A percentile compares a stretch with the other conserved stretches of the same genome.
Evolutionary conservation across 2,113 vertebrate species (phyloP).

Genomic region (Philantomba maxwellii): DNA sequence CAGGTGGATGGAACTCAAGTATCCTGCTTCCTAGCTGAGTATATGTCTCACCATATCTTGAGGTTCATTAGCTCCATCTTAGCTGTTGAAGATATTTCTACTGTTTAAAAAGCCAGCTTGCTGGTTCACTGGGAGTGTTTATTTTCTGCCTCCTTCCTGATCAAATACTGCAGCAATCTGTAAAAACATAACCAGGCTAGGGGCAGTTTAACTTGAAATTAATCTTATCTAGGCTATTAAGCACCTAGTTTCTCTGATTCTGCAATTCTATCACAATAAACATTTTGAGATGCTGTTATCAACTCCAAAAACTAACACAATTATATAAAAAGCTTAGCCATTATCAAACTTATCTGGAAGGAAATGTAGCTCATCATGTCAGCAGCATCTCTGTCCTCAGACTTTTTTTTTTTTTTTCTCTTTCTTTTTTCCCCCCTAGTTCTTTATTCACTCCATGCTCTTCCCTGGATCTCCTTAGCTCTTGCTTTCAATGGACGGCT

Average conservation of each 20-base stretch:
- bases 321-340: constrained; percentile 47
- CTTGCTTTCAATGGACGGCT: constrained; percentile 75
- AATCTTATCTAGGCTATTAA: constrained; percentile 72
- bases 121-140: constrained; percentile 73
- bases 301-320: constrained; percentile 60
- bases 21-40: neutral
- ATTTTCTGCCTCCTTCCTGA: constrained; percentile 69
- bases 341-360: constrained; percentile 56
- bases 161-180: constrained; percentile 68
- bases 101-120: constrained; percentile 64
- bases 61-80: constrained; percentile 61
- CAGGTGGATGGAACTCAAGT: neutral
- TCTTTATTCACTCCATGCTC: constrained; percentile 72
- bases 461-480: constrained; percentile 65
- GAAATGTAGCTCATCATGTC: constrained; percentile 44
- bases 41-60: neutral
- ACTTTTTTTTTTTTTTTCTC: neutral
- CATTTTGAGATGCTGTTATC: constrained; percentile 50
- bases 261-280: constrained; percentile 65
- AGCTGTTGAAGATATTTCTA: constrained; percentile 55
- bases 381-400: constrained; percentile 54
- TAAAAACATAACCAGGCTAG: constrained; percentile 72
- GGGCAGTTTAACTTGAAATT: constrained; percentile 74
- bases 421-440: constrained; percentile 48
- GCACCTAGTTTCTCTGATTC: constrained; percentile 56